These are phyloP conservation scores for Cacatua alba DNA, from an alignment of 2,113 vertebrate genomes.

Conservation along the genomic window DNA sequence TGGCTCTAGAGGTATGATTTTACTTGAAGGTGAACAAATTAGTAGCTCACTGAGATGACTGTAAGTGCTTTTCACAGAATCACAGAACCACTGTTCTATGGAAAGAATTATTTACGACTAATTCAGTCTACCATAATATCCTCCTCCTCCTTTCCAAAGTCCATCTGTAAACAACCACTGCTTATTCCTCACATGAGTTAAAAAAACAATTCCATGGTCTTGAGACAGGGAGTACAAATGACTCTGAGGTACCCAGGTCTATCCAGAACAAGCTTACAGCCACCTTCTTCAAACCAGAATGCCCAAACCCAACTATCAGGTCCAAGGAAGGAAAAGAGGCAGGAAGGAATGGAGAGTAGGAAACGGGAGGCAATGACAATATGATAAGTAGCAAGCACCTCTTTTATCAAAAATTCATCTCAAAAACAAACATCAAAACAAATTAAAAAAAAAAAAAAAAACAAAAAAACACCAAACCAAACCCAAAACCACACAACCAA, in stretches of 20 bases:
- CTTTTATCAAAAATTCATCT: background rate
- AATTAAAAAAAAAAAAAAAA: background rate
- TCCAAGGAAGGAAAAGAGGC: background rate
- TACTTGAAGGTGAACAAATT: constrained; percentile 58
- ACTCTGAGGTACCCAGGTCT: background rate
- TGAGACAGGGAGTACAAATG: background rate
- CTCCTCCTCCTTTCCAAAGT: background rate
- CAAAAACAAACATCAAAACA: background rate
- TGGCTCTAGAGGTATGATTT: constrained; percentile 37
- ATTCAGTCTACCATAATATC: background rate
- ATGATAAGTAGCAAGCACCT: background rate
- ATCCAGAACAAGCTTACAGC: background rate
- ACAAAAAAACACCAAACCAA: too few relatives aligned
- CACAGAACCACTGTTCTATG: background rate
- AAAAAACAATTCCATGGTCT: background rate
- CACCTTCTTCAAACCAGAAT: background rate
- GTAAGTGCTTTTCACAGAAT: background rate
- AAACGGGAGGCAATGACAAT: background rate
- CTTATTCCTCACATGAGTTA: background rate
- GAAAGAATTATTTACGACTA: background rate
- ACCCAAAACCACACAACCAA: background rate
- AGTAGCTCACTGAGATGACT: constrained; percentile 2
- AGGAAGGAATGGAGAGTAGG: background rate
- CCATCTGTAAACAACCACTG: background rate
- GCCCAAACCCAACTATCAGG: background rate